Evolutionary conservation across 2,113 vertebrate species (phyloP).

Genomic region (Ciconia boyciana): DNA sequence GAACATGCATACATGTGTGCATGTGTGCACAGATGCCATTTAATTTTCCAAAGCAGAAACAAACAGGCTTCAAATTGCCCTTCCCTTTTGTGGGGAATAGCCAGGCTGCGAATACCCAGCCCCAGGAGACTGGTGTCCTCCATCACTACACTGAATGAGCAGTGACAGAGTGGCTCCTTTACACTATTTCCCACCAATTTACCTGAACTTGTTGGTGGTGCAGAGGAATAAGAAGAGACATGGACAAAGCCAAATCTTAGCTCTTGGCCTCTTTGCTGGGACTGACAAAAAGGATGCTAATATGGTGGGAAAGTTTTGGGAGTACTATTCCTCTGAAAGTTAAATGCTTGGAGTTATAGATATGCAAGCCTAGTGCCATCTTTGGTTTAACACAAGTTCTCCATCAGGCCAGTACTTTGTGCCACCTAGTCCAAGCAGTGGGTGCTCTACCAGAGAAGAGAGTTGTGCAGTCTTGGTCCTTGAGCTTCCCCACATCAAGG

Average conservation of each 20-base stretch:
- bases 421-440: not conserved
- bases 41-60: not conserved
- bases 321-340: not conserved
- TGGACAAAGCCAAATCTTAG: not conserved
- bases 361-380: not conserved
- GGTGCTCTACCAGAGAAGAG: not conserved
- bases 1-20: not conserved
- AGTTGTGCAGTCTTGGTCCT: not conserved
- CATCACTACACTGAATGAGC: not conserved
- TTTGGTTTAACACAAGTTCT: not conserved
- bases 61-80: not conserved
- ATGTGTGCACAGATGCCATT: not conserved
- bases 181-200: not conserved
- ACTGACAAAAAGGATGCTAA: not conserved
- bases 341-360: not conserved
- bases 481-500: not conserved
- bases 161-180: not conserved
- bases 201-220: not conserved
- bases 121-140: not conserved
- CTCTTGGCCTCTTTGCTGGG: not conserved
- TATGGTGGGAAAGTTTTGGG: not conserved
- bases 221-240: not conserved
- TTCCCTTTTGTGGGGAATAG: not conserved
- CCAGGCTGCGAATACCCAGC: not conserved
- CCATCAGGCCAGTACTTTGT: not conserved